Percentiles rank a stretch among this genome's conserved stretches.
Evolutionary conservation across 2,797 vertebrate genomes (phyloP).

Genomic region (Acipenser oxyrinchus): DNA sequence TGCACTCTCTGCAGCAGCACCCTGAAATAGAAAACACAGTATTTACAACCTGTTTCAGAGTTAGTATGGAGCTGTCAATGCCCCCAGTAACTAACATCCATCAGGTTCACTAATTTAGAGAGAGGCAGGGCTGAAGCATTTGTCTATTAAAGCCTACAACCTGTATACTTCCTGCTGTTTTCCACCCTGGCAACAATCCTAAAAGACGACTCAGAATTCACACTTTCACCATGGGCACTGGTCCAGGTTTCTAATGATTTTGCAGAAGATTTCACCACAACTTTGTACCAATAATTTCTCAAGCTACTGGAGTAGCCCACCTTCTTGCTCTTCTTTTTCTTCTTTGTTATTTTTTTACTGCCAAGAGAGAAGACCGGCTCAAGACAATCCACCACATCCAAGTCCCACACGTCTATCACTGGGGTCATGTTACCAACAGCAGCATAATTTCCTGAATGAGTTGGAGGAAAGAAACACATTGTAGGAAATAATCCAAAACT

Average conservation of each 20-base stretch:
- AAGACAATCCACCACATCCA: slow-evolving; percentile 89
- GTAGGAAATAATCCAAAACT: not conserved
- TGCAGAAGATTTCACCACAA: too few relatives aligned
- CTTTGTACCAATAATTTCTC: not conserved
- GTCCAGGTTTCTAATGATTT: too few relatives aligned
- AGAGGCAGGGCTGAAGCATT: too few relatives aligned
- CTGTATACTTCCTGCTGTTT: too few relatives aligned
- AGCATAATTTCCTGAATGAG: slow-evolving; percentile 70
- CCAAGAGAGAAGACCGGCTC: slow-evolving; percentile 90
- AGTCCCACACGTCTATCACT: slow-evolving; percentile 91
- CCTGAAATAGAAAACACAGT: slow-evolving; percentile 36
- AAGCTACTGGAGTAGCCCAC: slow-evolving; percentile 37
- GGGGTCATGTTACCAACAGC: slow-evolving; percentile 96
- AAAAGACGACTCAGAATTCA: too few relatives aligned
- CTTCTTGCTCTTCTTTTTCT: slow-evolving; percentile 86
- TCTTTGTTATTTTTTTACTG: slow-evolving; percentile 71
- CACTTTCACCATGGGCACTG: too few relatives aligned
- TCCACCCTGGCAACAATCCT: too few relatives aligned
- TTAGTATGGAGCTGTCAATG: too few relatives aligned
- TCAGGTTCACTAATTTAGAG: too few relatives aligned
- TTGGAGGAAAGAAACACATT: not conserved
- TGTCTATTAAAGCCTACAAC: too few relatives aligned
- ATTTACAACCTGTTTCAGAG: not conserved
- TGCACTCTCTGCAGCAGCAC: slow-evolving; percentile 52
- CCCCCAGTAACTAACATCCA: too few relatives aligned